phyloP scores from a whole-genome alignment of 2,797 vertebrate genomes.

The Tapirus indicus region DNA sequence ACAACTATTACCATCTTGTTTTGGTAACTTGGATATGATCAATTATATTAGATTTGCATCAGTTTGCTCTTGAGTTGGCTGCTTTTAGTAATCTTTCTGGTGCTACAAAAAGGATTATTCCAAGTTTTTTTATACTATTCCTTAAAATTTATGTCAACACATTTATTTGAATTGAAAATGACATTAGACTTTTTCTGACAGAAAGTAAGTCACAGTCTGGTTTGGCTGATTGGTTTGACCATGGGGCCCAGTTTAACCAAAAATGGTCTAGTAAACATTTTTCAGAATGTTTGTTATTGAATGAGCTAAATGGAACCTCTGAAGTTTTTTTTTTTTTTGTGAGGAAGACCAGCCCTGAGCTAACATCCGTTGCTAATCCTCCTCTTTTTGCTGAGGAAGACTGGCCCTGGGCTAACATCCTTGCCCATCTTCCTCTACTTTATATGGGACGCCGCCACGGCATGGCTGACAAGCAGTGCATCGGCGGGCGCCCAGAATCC shows the following conservation, averaged over 20 bases:
- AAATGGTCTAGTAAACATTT: conserved; percentile 5
- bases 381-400: too few species aligned
- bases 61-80: conserved; percentile 33
- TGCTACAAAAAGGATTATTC: not conserved
- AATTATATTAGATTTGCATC: not conserved
- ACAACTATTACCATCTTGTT: not conserved
- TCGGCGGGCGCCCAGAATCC: too few species aligned
- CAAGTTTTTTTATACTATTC: conserved; percentile 33
- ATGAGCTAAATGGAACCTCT: not conserved
- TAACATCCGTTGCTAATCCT: too few species aligned
- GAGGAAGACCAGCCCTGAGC: too few species aligned
- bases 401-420: too few species aligned
- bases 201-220: not conserved
- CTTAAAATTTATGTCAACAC: not conserved
- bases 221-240: not conserved
- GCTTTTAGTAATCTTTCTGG: conserved; percentile 23
- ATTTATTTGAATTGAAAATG: conserved; percentile 55
- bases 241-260: not conserved
- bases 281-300: conserved; percentile 33
- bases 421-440: too few species aligned
- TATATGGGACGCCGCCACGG: too few species aligned
- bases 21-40: conserved; percentile 40
- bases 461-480: too few species aligned
- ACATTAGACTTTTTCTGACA: conserved; percentile 6
- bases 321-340: too few species aligned